These are phyloP conservation scores for Phrynocephalus versicolor DNA, from an alignment of 2,113 vertebrate species.

Conservation along the genomic window DNA sequence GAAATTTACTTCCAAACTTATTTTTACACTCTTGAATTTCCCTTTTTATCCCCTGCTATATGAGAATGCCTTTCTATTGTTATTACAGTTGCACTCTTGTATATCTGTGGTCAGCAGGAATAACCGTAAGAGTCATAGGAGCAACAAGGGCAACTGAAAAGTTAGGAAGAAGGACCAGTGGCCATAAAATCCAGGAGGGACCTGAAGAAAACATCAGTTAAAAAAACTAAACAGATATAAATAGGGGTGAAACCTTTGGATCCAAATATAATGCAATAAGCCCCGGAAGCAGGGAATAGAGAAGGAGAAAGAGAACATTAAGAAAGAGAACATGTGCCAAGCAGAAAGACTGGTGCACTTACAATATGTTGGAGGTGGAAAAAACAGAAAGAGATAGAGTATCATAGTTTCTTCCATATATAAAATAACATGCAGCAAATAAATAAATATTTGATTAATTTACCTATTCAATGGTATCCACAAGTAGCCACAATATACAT, in stretches of 20 bases:
- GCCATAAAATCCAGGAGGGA: background rate
- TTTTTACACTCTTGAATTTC: background rate
- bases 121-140: background rate
- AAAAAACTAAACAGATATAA: background rate
- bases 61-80: background rate
- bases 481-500: constrained; percentile 59
- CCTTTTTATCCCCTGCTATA: constrained; percentile 31
- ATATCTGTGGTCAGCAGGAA: background rate
- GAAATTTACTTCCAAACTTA: constrained; percentile 14
- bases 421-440: constrained; percentile 66
- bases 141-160: background rate
- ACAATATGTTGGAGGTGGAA: background rate
- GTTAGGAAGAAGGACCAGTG: background rate
- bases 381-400: background rate
- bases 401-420: constrained; percentile 40
- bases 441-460: constrained; percentile 49
- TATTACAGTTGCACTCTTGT: background rate
- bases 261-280: background rate
- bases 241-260: background rate
- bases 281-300: background rate
- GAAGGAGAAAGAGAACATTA: background rate
- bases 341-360: background rate
- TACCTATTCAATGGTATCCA: constrained; percentile 68
- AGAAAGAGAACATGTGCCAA: background rate
- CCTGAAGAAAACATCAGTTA: background rate